Conservation (phyloP, 2,113 vertebrate genomes). For the Rhodinocichla rosea region DNA sequence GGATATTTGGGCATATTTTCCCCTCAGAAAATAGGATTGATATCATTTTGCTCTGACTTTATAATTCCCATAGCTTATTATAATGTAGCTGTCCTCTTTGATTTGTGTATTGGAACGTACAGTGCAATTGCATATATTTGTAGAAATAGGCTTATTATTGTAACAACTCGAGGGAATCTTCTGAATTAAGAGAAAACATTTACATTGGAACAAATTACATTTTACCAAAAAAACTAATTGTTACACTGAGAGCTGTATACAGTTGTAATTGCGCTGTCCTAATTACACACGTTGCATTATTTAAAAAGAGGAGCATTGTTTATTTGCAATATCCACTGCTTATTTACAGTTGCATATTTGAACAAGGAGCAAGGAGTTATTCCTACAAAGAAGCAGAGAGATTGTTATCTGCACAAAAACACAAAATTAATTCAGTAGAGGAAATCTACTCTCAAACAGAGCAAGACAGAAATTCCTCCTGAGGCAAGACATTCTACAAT, state of each 20-base stretch:
- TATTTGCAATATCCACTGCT: constrained; percentile 75
- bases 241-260: constrained; percentile 74
- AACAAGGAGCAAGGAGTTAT: constrained; percentile 73
- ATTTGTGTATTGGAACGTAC: constrained; percentile 55
- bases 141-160: constrained; percentile 68
- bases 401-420: constrained; percentile 75
- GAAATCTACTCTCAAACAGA: constrained; percentile 67
- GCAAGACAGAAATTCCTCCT: constrained; percentile 74
- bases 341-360: constrained; percentile 81
- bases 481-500: constrained; percentile 78
- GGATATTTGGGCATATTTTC: constrained; percentile 22
- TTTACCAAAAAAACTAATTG: constrained; percentile 78
- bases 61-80: constrained; percentile 41
- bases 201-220: constrained; percentile 80
- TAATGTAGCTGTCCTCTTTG: constrained; percentile 53
- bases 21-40: constrained; percentile 43
- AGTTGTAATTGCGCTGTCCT: constrained; percentile 75
- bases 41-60: constrained; percentile 29
- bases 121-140: constrained; percentile 50
- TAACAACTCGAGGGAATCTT: constrained; percentile 77
- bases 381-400: constrained; percentile 67
- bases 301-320: constrained; percentile 75
- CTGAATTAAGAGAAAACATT: constrained; percentile 77
- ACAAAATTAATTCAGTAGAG: constrained; percentile 74
- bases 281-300: constrained; percentile 76